phyloP scores from a whole-genome alignment of 2,113 vertebrate species.

The Notothenia rossii region DNA sequence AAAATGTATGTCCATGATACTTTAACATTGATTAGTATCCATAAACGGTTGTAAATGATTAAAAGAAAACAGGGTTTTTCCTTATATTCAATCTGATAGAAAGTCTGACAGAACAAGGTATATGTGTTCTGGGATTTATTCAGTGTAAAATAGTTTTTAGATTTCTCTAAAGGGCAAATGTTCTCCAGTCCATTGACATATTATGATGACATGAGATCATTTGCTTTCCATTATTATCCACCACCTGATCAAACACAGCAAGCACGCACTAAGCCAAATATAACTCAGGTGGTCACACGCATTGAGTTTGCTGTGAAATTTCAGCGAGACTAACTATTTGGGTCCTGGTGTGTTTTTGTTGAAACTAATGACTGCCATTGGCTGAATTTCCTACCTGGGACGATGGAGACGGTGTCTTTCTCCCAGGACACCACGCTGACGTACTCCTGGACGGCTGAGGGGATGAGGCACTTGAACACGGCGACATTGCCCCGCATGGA shows the following conservation, averaged over 20 bases:
- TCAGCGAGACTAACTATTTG: not conserved
- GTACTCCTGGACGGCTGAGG: conserved; percentile 97
- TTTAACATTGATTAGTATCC: conserved; percentile 60
- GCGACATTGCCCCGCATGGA: conserved; percentile 99
- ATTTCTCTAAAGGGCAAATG: conserved; percentile 17
- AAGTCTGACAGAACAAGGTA: conserved; percentile 9
- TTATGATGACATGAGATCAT: conserved; percentile 42
- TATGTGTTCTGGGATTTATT: conserved; percentile 10
- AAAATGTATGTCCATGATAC: conserved; percentile 55
- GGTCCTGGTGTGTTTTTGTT: not conserved
- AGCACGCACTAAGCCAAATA: conserved; percentile 23
- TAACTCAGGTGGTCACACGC: not conserved
- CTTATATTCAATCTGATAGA: conserved; percentile 10
- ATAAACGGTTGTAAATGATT: conserved; percentile 39
- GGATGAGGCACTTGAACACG: conserved; percentile 99
- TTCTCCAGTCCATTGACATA: conserved; percentile 29
- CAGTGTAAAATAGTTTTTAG: conserved; percentile 17
- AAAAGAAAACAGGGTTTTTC: conserved; percentile 29
- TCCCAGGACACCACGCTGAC: conserved; percentile 99
- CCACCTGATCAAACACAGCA: conserved; percentile 45
- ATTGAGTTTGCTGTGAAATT: conserved; percentile 4
- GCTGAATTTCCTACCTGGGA: conserved; percentile 89
- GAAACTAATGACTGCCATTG: not conserved
- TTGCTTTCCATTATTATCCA: conserved; percentile 44
- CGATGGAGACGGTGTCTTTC: conserved; percentile 97